Evolutionary conservation across 2,113 vertebrate species (phyloP), one percentile per base, ranked within the genome.

Genomic region (Pterocles gutturalis): DNA sequence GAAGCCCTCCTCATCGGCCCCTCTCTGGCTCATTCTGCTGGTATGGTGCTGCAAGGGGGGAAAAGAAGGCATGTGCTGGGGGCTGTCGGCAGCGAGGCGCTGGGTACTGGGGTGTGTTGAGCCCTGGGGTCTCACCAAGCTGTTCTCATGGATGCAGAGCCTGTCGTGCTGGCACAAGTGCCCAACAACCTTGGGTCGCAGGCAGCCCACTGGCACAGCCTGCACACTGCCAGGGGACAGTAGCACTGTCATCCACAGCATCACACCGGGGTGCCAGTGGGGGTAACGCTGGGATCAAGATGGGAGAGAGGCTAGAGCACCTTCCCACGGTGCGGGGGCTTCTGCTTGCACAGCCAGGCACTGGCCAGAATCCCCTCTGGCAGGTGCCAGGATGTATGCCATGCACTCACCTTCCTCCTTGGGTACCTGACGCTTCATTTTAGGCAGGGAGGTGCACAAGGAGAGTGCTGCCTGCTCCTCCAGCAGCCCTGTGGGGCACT

Each of bases 261-360:
- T 19, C 0, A 0, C 6, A 13, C 33, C 3, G 14, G 18, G 15
- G 45, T 53, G 33, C 36, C 33, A 7, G 21, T 14, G n/a, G 17
- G 17, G 20, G 14, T 57, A 48, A 14, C 2, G 3, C 17, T 11
- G 10, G 31, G 26, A 71, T 12, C 2, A 7, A 25, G 9, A 18
- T 17, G n/a, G 24, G 21, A 22, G 10, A 60, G 11, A 45, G 18
- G 24, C 28, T 36, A 33, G 14, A 73, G 24, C 41, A 45, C 13
- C 28, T 73, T 58, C 34, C 19, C 29, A 24, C 2, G 11, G 49
- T 5, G 17, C 7, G 2, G 38, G 14, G 17, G 11, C 24, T 24
- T 81, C 22, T 64, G 41, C 71, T 83, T 67, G 19, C 33, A 21
- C 7, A 15, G 33, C 7, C 5, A 22, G 24, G 10, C 28, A 24